Evolutionary conservation across 2,888 invertebrate species (phyloP).

Genomic region (Dryobotodes eremita): DNA sequence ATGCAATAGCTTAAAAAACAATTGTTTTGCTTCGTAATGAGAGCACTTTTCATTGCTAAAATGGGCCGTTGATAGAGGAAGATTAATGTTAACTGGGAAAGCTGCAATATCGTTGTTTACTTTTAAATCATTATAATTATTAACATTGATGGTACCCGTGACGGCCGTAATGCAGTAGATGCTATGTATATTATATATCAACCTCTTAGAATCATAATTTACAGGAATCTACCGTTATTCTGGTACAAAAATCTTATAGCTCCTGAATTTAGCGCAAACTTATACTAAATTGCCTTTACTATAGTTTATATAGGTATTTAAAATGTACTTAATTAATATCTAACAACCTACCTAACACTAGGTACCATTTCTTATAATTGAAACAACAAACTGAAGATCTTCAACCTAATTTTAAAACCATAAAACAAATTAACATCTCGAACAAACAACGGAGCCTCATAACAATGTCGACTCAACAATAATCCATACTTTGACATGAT

Average conservation of each 20-base stretch:
- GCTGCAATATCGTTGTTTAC: background rate
- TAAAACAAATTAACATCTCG: conserved; percentile 32
- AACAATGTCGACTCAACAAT: conserved; percentile 18
- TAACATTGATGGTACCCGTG: background rate
- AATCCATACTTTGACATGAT: conserved; percentile 34
- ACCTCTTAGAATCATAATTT: background rate
- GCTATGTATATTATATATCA: background rate
- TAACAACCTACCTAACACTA: background rate
- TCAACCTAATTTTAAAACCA: conserved; percentile 1
- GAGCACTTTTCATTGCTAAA: conserved; percentile 9
- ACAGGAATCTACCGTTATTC: background rate
- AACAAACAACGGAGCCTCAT: conserved; percentile 21
- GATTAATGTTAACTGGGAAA: conserved; percentile 15
- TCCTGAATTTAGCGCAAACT: background rate
- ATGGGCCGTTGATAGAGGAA: conserved; percentile 9
- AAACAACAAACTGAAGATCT: background rate
- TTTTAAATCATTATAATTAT: background rate
- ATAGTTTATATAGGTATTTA: background rate
- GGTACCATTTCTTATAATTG: background rate
- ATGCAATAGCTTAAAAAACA: background rate
- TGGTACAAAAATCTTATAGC: background rate
- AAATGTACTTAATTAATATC: background rate
- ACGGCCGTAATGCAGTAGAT: background rate
- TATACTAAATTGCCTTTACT: background rate
- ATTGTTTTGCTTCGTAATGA: background rate